Base-by-base conservation (phyloP, 2,113 vertebrate genomes). In the Hyperoodon ampullatus region DNA sequence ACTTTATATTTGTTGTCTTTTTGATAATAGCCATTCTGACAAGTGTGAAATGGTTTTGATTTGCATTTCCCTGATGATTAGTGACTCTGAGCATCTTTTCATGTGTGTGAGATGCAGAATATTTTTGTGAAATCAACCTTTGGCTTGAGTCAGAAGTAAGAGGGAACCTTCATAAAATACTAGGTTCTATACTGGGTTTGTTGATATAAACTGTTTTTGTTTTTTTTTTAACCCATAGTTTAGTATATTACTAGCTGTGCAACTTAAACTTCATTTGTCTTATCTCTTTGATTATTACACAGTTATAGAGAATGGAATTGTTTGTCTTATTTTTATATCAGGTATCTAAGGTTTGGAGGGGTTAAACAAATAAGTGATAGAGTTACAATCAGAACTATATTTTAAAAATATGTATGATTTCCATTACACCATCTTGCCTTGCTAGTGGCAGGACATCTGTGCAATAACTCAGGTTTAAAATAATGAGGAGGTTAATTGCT, bases 401-500 rank as follows among this genome's bases (percentile, higher is more conserved):
- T 61, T 63, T n/a, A 53, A 77, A 86, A 58, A 47, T 24, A 88
- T 84, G 24, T 9, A 47, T 26, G 6, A 3, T 44, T 14, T 81
- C 6, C 3, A 21, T 61, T 71, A 75, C 26, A 81, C 24, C 14
- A 82, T 70, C 24, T 87, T 83, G 30, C 30, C 33, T 12, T 71
- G 33, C 35, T n/a, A 30, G 33, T 24, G 6, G 39, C 39, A 96
- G n/a, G 23, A 83, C 28, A 15, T 84, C 26, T 63, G 42, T 88
- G n/a, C 24, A 75, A 9, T 50, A 35, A 65, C 5, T 70, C 26
- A 60, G 16, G 15, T 75, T 85, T 58, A 14, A 95, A 87, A 89
- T 60, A 96, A 80, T 35, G 19, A 97, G 35, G 33, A 93, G 61
- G 5, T 8, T 92, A 96, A 53, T 90, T 95, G 6, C 35, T 92